Base-by-base conservation (phyloP, 1,140 invertebrate genomes). In the Temnothorax nylanderi region DNA sequence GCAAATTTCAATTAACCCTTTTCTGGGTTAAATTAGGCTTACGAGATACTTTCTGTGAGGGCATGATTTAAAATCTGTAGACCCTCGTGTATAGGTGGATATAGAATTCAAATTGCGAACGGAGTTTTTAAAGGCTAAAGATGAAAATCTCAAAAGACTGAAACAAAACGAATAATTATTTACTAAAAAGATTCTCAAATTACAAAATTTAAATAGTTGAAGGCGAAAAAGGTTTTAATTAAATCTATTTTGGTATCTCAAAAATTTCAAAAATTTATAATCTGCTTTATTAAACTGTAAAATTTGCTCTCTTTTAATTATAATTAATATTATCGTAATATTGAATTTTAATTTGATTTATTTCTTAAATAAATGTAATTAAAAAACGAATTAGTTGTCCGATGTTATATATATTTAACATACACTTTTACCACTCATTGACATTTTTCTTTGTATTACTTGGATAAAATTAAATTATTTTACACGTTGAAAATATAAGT, bases 1-100 rank as follows among this genome's bases (percentile, higher is more conserved):
- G 18, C 26, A 58, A 74, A 84, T 84, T 84, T 84, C 58, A 75
- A 60, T 84, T 84, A 74, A 62, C n/a, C 6, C 2, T 74, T 13
- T 72, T 82, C 6, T 10, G 6, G 62, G 6, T 41, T 58, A 84
- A 62, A 60, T 47, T 71, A 60, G 5, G 8, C 41, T 74, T 75
- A 84, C 32, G 6, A 47, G 54, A 72, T 4, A 47, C 0, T 84
- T 84, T 18, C 5, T 34, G 3, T 34, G 26, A 26, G 32, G 21
- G 4, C 4, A 37, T 8, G 7, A 80, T 67, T 67, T 67, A 51
- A 21, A 49, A 47, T 67, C 18, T 56, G 13, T 26, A 56, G 13
- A 44, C 4, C 41, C 16, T 49, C n/a, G 11, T 49, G 16, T 26
- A n/a, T 2, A 54, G 8, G 13, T 7, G 13, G 26, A 26, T 41